Percentiles rank a stretch among this genome's conserved stretches.
Conservation (phyloP, 1,140 invertebrate genomes). For the Lordiphosa collinella region DNA sequence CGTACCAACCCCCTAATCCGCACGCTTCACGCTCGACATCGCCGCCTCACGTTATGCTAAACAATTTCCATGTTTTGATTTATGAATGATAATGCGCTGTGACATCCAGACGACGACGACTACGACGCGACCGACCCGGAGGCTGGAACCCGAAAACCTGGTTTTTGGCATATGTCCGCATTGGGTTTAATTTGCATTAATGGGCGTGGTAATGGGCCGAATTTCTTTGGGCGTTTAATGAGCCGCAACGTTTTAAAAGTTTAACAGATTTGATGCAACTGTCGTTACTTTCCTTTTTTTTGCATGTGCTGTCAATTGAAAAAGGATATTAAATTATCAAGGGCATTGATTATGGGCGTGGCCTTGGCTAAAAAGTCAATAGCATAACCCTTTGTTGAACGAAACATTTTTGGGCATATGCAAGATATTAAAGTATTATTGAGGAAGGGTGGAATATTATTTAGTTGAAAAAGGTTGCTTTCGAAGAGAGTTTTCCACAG, state of each 20-base stretch:
- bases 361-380: constrained; percentile 46
- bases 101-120: constrained; percentile 51
- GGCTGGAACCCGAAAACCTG: constrained; percentile 4
- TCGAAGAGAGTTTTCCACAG: no score
- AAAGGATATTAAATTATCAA: constrained; percentile 15
- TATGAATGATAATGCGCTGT: constrained; percentile 78
- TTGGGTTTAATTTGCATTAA: constrained; percentile 79
- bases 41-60: constrained; percentile 22
- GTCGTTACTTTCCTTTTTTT: constrained; percentile 13
- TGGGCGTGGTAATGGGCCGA: constrained; percentile 65
- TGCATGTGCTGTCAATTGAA: constrained; percentile 21
- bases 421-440: no score
- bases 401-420: no score
- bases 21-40: background rate
- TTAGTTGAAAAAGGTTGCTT: no score
- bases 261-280: constrained; percentile 44
- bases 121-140: no score
- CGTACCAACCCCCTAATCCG: constrained; percentile 17
- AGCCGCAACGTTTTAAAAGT: constrained; percentile 47
- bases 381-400: background rate
- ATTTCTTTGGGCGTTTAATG: constrained; percentile 46
- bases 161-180: constrained; percentile 72
- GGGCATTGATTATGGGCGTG: constrained; percentile 30
- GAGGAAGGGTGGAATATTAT: no score
- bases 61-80: constrained; percentile 76